Conservation (phyloP, 2,113 vertebrate species). For the Trinectes maculatus region DNA sequence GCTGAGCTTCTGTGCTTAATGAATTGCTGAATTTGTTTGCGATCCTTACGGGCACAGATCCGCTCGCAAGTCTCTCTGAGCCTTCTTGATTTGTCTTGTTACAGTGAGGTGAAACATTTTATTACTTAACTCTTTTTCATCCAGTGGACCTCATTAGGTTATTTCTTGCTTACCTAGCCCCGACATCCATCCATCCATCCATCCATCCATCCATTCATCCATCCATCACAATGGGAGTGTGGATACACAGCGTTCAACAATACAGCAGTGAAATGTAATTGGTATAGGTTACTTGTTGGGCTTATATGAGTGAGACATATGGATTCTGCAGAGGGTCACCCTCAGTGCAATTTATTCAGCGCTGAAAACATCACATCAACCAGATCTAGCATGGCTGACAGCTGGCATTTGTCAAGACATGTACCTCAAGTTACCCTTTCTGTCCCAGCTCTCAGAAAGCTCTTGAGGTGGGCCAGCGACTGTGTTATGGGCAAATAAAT, state of each 20-base stretch:
- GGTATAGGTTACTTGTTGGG: constrained; percentile 26
- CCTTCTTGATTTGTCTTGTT: constrained; percentile 77
- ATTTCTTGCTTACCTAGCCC: constrained; percentile 59
- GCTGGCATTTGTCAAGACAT: constrained; percentile 74
- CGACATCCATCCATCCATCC: no score
- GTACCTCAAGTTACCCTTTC: constrained; percentile 57
- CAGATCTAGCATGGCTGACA: constrained; percentile 52
- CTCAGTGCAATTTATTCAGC: constrained; percentile 2
- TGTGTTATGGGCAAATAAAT: constrained; percentile 74
- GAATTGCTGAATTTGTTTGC: constrained; percentile 78
- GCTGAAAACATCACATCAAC: constrained; percentile 43
- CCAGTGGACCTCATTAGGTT: constrained; percentile 73
- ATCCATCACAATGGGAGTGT: no score
- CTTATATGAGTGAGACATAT: constrained; percentile 17
- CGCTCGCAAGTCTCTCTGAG: constrained; percentile 62
- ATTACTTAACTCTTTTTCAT: constrained; percentile 61
- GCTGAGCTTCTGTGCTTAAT: constrained; percentile 75
- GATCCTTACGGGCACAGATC: constrained; percentile 75
- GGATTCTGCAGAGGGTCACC: constrained; percentile 23
- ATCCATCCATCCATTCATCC: no score
- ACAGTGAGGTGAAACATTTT: constrained; percentile 80
- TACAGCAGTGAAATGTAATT: constrained; percentile 23
- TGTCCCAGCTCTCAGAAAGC: constrained; percentile 39
- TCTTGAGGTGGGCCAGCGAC: constrained; percentile 49
- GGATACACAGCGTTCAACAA: no score